phyloP scores from a whole-genome alignment of 2,113 vertebrate genomes.

The Nicator chloris region DNA sequence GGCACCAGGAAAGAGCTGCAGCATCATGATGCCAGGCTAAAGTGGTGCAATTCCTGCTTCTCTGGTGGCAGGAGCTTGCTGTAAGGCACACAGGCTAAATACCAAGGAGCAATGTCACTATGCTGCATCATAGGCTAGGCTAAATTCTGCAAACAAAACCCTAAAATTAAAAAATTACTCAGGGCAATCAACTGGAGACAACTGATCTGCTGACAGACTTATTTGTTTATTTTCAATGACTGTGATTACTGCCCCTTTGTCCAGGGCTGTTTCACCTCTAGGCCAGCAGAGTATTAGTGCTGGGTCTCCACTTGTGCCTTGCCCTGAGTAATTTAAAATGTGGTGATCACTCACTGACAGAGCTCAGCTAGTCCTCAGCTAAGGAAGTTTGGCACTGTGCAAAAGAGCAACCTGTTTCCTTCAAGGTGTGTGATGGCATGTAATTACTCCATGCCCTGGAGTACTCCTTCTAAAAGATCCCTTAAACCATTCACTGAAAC shows the following conservation, averaged over 20 bases:
- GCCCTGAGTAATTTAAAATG: neutral
- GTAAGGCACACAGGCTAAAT: neutral
- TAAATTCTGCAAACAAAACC: neutral
- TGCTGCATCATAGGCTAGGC: neutral
- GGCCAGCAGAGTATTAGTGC: neutral
- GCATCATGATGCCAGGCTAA: neutral
- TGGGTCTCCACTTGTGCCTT: neutral
- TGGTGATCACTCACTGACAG: neutral
- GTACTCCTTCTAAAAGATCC: neutral
- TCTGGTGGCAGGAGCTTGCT: neutral
- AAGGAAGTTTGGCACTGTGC: neutral
- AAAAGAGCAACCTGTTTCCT: neutral
- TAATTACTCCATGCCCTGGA: neutral
- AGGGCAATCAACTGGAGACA: neutral
- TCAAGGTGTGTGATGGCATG: neutral
- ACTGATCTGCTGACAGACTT: neutral
- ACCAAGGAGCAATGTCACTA: neutral
- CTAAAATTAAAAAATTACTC: conserved; percentile 17
- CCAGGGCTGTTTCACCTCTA: neutral
- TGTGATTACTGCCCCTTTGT: neutral
- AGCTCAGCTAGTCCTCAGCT: neutral
- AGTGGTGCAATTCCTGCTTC: neutral
- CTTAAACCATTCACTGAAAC: neutral
- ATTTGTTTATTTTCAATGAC: neutral
- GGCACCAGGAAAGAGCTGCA: neutral